Conservation (phyloP, 2,113 vertebrate genomes). For the Junco hyemalis region DNA sequence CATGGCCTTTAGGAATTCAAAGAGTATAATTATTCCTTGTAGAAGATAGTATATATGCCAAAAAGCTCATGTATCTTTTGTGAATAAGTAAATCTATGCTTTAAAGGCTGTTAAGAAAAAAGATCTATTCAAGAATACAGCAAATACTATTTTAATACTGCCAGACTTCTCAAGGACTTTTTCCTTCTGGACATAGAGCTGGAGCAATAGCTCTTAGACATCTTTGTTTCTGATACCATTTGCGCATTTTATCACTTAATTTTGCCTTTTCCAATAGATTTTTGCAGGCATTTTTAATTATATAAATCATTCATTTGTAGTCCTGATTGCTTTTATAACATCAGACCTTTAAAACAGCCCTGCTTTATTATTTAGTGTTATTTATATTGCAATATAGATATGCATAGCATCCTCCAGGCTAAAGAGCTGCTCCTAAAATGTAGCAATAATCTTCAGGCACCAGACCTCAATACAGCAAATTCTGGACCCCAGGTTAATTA, state of each 20-base stretch:
- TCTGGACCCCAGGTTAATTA: conserved; percentile 1
- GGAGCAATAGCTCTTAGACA: not conserved
- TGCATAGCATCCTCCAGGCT: not conserved
- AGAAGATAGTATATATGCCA: not conserved
- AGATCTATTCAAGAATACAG: not conserved
- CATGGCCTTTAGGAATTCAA: not conserved
- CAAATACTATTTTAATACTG: not conserved
- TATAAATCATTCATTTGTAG: not conserved
- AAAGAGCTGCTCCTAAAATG: not conserved
- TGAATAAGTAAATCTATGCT: not conserved
- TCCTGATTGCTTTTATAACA: not conserved
- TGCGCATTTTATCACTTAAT: not conserved
- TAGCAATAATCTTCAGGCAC: not conserved
- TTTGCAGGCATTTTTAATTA: not conserved
- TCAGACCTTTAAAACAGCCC: not conserved
- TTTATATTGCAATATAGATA: not conserved
- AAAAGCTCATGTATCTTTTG: not conserved
- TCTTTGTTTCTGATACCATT: not conserved
- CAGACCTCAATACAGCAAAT: not conserved
- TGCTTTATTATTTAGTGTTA: not conserved
- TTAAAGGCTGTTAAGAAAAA: not conserved
- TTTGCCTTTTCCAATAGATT: not conserved
- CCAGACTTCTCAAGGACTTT: not conserved
- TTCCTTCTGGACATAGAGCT: not conserved
- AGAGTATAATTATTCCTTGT: not conserved